Percentiles rank a stretch among this genome's conserved stretches.
Conservation (phyloP, 64 coral and sea anemone genomes). For the Dendrophyllia cribrosa region DNA sequence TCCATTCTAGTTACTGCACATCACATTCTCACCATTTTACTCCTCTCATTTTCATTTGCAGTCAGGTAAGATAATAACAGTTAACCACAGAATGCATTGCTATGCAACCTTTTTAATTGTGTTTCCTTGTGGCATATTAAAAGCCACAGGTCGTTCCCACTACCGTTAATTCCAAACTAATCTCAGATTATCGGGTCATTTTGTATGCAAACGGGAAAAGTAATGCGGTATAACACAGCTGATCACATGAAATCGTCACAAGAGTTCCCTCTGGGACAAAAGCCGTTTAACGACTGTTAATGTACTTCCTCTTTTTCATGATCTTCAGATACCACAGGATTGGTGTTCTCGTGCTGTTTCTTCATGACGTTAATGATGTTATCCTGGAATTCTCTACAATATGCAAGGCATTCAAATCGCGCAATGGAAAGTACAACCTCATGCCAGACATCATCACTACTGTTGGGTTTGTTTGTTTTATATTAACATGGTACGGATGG, state of each 20-base stretch:
- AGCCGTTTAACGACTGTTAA: too few species aligned
- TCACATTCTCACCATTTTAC: slow-evolving; percentile 74
- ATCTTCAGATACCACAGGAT: slow-evolving; percentile 87
- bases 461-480: slow-evolving; percentile 77
- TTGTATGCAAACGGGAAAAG: background rate
- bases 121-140: too few species aligned
- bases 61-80: slow-evolving; percentile 63
- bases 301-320: background rate
- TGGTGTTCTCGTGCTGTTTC: slow-evolving; percentile 92
- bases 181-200: too few species aligned
- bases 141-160: too few species aligned
- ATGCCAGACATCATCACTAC: slow-evolving; percentile 62
- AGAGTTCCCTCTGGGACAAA: too few species aligned
- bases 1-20: slow-evolving; percentile 85
- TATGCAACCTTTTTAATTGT: background rate
- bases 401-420: slow-evolving; percentile 79
- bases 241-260: too few species aligned
- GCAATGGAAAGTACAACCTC: slow-evolving; percentile 57
- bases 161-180: too few species aligned
- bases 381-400: slow-evolving; percentile 92
- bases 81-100: too few species aligned
- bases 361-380: slow-evolving; percentile 92
- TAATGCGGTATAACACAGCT: background rate
- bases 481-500: slow-evolving; percentile 80
- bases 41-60: slow-evolving; percentile 82